Percentiles rank a stretch among this genome's conserved stretches.
These are phyloP conservation scores for Eueremaeus valkanovi DNA, from an alignment of 2,888 invertebrate species.

Conservation along the genomic window DNA sequence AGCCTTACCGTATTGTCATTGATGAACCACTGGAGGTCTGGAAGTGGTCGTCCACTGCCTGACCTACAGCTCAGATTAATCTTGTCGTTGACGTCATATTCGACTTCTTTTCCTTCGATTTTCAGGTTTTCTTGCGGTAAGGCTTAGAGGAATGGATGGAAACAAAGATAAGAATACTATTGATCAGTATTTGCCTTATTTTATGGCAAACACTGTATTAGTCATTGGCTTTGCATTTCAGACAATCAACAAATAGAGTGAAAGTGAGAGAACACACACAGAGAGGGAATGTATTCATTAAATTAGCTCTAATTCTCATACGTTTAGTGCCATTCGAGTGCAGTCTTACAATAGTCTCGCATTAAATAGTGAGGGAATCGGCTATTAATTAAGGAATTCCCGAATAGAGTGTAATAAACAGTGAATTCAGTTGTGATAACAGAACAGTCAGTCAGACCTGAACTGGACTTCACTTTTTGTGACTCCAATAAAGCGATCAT, in stretches of 20 bases:
- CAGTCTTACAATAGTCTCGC: not conserved
- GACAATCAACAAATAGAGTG: not conserved
- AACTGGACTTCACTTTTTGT: not conserved
- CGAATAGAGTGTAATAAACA: slow-evolving; percentile 15
- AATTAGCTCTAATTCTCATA: slow-evolving; percentile 23
- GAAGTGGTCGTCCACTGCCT: slow-evolving; percentile 38
- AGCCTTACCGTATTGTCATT: slow-evolving; percentile 40
- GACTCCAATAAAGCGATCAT: slow-evolving; percentile 6
- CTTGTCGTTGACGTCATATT: slow-evolving; percentile 39
- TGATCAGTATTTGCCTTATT: not conserved
- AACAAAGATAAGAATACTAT: not conserved
- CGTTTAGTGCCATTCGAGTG: not conserved
- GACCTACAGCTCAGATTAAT: slow-evolving; percentile 43
- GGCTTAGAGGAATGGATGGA: slow-evolving; percentile 20
- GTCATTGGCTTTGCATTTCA: slow-evolving; percentile 10
- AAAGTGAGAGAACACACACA: not conserved
- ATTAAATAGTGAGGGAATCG: not conserved
- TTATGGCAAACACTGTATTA: not conserved
- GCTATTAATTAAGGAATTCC: slow-evolving; percentile 14
- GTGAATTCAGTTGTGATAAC: not conserved
- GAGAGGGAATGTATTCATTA: not conserved
- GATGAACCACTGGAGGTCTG: slow-evolving; percentile 41
- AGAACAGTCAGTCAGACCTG: not conserved
- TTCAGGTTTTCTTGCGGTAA: slow-evolving; percentile 39
- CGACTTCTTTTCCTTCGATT: slow-evolving; percentile 38